phyloP scores from a whole-genome alignment of 2,797 vertebrate species.

The Meriones psammophilus region DNA sequence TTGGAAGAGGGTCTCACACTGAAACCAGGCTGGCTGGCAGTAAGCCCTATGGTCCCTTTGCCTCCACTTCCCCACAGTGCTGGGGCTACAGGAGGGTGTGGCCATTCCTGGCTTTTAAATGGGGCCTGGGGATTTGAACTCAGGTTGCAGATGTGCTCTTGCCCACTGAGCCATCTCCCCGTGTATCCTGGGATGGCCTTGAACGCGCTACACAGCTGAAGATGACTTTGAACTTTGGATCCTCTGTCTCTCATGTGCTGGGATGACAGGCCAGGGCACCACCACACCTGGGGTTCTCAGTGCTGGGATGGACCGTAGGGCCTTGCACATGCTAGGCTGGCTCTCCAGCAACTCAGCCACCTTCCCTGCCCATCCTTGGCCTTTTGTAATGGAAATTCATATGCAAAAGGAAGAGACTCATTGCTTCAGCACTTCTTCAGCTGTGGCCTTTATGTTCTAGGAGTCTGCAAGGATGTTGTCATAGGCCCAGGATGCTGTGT shows the following conservation, averaged over 20 bases:
- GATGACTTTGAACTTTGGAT: neutral
- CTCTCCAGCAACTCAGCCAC: neutral
- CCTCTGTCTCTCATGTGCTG: neutral
- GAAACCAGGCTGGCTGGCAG: neutral
- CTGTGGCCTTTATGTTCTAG: neutral
- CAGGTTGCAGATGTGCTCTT: neutral
- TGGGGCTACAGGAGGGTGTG: no score
- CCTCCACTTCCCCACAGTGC: neutral
- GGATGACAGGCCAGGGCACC: neutral
- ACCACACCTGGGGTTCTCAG: no score
- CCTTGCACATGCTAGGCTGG: neutral
- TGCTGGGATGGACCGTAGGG: neutral
- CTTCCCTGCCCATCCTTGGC: neutral
- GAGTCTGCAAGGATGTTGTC: rapidly evolving
- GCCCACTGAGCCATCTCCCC: neutral
- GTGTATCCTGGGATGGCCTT: neutral
- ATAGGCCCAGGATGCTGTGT: neutral
- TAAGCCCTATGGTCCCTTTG: neutral
- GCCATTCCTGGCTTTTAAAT: neutral
- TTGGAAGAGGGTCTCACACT: neutral
- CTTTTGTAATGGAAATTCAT: neutral
- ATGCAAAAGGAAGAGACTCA: neutral
- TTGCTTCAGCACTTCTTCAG: neutral
- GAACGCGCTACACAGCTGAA: neutral
- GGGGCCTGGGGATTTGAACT: neutral